Conservation (phyloP, 2,888 invertebrate species). For the Cheilosia soror region DNA sequence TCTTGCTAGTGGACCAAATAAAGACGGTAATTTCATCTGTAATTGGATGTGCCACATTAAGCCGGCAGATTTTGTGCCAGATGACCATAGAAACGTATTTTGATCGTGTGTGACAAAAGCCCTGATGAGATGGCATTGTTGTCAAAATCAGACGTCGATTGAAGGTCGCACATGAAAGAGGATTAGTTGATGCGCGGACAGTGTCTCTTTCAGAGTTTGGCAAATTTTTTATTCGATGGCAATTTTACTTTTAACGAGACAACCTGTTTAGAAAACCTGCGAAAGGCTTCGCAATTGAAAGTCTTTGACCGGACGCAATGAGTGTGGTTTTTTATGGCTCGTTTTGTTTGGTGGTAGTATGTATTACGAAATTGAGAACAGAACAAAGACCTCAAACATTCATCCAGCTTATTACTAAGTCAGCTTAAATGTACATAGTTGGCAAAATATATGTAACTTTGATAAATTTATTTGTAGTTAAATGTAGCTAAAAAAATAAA, state of each 20-base stretch:
- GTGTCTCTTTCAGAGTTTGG: not conserved
- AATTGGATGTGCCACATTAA: constrained; percentile 67
- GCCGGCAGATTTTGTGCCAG: constrained; percentile 6
- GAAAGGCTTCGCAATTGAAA: not conserved
- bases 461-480: too few species aligned
- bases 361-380: too few species aligned
- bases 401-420: too few species aligned
- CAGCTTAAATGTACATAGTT: too few species aligned
- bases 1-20: constrained; percentile 46
- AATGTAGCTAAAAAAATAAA: too few species aligned
- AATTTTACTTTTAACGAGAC: constrained; percentile 37
- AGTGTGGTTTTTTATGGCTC: not conserved
- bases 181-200: constrained; percentile 29
- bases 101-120: constrained; percentile 28
- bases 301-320: constrained; percentile 7
- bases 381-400: too few species aligned
- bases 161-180: constrained; percentile 30
- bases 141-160: not conserved
- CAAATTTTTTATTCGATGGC: not conserved
- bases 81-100: not conserved
- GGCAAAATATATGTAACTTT: too few species aligned
- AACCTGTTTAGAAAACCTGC: not conserved
- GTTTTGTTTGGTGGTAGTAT: too few species aligned
- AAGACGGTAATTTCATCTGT: constrained; percentile 58
- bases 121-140: constrained; percentile 21